Conservation (phyloP, 2,113 vertebrate species). For the Laterallus jamaicensis region DNA sequence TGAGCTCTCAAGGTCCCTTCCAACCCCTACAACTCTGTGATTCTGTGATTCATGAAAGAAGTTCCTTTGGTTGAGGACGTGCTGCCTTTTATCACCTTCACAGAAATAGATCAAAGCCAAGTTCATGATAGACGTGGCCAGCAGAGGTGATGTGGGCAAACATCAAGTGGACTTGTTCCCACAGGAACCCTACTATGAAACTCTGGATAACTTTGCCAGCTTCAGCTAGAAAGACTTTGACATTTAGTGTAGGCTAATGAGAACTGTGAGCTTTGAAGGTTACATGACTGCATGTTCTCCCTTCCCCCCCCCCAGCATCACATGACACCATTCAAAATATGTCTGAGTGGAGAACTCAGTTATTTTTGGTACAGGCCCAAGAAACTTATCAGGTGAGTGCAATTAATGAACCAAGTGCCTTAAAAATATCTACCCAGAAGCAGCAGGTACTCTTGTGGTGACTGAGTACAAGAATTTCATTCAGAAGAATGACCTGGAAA, state of each 20-base stretch:
- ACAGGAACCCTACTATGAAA: neutral
- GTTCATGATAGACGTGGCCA: accelerated
- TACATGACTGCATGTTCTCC: neutral
- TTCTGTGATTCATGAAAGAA: neutral
- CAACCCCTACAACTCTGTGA: too few relatives aligned
- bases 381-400: conserved; percentile 64
- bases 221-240: conserved; percentile 2
- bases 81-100: neutral
- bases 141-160: neutral
- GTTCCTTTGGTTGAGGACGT: neutral
- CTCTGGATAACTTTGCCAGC: neutral
- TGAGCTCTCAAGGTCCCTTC: too few relatives aligned
- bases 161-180: neutral
- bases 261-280: conserved; percentile 33
- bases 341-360: conserved; percentile 42
- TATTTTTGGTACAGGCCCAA: conserved; percentile 54
- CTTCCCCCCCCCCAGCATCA: conserved; percentile 31
- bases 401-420: conserved; percentile 65
- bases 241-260: neutral
- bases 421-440: conserved; percentile 63
- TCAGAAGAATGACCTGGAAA: conserved; percentile 26
- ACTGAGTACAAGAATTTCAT: conserved; percentile 57
- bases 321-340: conserved; percentile 40
- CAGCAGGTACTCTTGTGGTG: conserved; percentile 43
- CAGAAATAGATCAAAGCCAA: neutral